A percentile compares a stretch with the other conserved stretches of the same genome.
Evolutionary conservation across 2,888 invertebrate genomes (phyloP).

Genomic region (Brassicogethes aeneus): DNA sequence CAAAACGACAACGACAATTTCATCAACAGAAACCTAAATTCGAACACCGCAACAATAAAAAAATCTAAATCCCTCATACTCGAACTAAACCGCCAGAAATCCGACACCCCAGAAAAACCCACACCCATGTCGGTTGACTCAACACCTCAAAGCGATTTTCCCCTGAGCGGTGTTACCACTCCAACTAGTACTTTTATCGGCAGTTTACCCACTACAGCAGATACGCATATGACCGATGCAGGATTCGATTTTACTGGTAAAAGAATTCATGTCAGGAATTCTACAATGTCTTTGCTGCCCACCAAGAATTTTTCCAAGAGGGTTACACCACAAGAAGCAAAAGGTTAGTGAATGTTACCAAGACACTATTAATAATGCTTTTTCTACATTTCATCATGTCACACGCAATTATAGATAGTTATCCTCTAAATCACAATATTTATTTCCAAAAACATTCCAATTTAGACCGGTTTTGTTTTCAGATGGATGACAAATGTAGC

Average conservation of each 20-base stretch:
- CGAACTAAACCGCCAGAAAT: slow-evolving; percentile 21
- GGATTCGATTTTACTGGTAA: slow-evolving; percentile 18
- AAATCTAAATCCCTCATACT: slow-evolving; percentile 23
- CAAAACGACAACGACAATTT: slow-evolving; percentile 25
- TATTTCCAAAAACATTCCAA: too few species aligned
- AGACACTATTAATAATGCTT: too few species aligned
- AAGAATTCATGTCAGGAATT: slow-evolving; percentile 6
- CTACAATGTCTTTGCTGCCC: too few species aligned
- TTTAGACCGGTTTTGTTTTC: too few species aligned
- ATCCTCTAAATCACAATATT: too few species aligned
- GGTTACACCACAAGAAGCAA: slow-evolving; percentile 34
- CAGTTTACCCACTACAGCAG: slow-evolving; percentile 31
- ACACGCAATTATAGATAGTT: too few species aligned
- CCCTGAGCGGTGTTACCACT: slow-evolving; percentile 18
- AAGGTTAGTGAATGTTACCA: too few species aligned
- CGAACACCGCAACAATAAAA: slow-evolving; percentile 1
- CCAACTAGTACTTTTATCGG: slow-evolving; percentile 20
- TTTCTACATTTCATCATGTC: too few species aligned
- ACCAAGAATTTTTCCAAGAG: slow-evolving; percentile 30
- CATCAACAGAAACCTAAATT: slow-evolving; percentile 22
- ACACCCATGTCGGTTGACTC: slow-evolving; percentile 39
- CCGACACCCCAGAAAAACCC: slow-evolving; percentile 17
- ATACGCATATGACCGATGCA: slow-evolving; percentile 45
- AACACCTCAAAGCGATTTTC: slow-evolving; percentile 32
- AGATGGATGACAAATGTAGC: too few species aligned